Evolutionary conservation across 1,140 invertebrate genomes (phyloP), one percentile per base, ranked within the genome.

Genomic region (Coelopa frigida): DNA sequence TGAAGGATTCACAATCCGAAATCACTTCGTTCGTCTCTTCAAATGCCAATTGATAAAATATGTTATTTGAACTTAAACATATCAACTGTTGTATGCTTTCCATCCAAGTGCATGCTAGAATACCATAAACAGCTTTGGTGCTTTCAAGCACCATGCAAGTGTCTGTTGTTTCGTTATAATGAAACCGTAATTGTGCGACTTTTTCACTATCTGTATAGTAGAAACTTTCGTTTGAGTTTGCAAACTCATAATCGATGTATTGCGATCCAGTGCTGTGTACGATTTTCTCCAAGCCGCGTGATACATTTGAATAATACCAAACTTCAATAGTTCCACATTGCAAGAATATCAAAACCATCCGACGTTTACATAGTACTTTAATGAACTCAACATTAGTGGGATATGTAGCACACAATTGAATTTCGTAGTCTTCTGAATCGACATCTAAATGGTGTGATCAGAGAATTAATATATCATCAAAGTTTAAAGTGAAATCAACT

Each of bases 21-120:
- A 12, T 39, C 12, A 4, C 26, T 35, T 33, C 43, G 26, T 10
- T 11, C 14, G 14, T 12, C 24, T 22, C 24, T 10, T 48, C 12
- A 37, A 66, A 67, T 6, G 21, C 32, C n/a, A 67, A 54, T 26
- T 55, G 39, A 51, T 66, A 60, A 26, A 67, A 66, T 22, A 66
- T 63, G 23, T 67, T 67, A 31, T 67, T 67, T 12, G 53, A 52
- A 35, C 63, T 66, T 2, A 67, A 50, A 18, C 63, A 67, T 5
- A 66, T 52, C 22, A 67, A 40, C 35, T 63, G 55, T 18, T 59
- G 29, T 15, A 46, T 54, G 22, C 52, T 48, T 3, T 52, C 37
- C 17, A 66, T 37, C 52, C 55, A 67, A 11, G 55, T 58, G 26
- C 63, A 63, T 11, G 52, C 57, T 23, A 59, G 48, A 37, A 67